These are phyloP conservation scores for Epinephelus moara DNA, from an alignment of 2,113 vertebrate genomes.

Conservation along the genomic window DNA sequence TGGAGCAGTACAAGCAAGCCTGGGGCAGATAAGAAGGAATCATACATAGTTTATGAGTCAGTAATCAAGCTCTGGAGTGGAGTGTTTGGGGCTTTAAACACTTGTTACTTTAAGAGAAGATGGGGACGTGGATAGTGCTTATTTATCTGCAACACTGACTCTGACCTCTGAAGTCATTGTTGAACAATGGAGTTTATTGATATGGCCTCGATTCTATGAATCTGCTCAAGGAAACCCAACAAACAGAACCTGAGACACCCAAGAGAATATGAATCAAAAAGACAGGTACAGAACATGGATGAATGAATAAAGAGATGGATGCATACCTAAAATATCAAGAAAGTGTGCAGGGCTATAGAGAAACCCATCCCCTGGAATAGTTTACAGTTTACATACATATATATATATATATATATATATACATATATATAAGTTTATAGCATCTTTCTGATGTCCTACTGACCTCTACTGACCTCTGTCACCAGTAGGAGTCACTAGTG, in stretches of 20 bases:
- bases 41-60: conserved; percentile 66
- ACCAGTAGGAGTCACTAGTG: too few species aligned
- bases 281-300: neutral
- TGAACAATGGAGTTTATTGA: neutral
- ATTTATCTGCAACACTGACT: conserved; percentile 10
- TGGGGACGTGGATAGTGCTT: conserved; percentile 2
- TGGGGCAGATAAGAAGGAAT: conserved; percentile 54
- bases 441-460: too few species aligned
- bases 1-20: conserved; percentile 62
- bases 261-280: neutral
- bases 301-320: neutral
- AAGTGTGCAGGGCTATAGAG: too few species aligned
- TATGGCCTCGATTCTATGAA: neutral
- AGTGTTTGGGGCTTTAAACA: conserved; percentile 24
- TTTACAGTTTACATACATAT: too few species aligned
- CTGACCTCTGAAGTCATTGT: conserved; percentile 1
- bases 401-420: too few species aligned
- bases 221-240: neutral
- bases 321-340: neutral
- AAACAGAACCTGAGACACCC: neutral
- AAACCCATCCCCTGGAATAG: neutral
- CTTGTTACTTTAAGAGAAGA: conserved; percentile 42
- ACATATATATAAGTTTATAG: too few species aligned
- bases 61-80: conserved; percentile 24
- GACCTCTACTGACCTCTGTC: too few species aligned